Evolutionary conservation across 1,140 invertebrate species (phyloP).

Genomic region (Zaprionus africanus): DNA sequence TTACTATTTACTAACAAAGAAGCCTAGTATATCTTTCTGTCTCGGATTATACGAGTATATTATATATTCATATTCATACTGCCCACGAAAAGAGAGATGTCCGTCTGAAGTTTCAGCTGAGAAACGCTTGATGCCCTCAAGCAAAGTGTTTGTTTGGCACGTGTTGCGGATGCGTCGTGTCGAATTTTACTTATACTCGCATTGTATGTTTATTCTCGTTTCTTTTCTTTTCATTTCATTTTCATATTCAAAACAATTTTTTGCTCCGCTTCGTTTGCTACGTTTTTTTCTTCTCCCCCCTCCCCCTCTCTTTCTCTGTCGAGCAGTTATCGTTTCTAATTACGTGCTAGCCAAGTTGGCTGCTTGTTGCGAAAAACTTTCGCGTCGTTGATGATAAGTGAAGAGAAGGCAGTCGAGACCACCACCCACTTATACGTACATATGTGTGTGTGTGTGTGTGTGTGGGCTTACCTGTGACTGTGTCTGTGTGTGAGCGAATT

Average conservation of each 20-base stretch:
- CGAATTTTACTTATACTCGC: conserved; percentile 9
- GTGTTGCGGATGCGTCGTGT: conserved; percentile 31
- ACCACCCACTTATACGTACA: conserved; percentile 27
- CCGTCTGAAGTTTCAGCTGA: conserved; percentile 17
- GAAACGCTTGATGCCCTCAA: neutral
- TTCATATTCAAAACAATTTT: conserved; percentile 6
- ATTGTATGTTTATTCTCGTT: conserved; percentile 2
- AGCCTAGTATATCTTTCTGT: neutral
- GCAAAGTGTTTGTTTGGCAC: conserved; percentile 31
- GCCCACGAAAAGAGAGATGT: neutral
- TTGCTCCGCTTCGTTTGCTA: conserved; percentile 4
- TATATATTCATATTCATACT: no score
- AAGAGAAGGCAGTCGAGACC: conserved; percentile 6
- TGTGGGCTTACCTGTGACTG: neutral
- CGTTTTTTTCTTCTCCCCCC: neutral
- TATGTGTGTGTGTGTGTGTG: neutral
- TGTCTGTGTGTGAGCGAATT: neutral
- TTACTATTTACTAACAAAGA: neutral
- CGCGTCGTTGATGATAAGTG: conserved; percentile 31
- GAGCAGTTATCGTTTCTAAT: conserved; percentile 43
- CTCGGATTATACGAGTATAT: neutral
- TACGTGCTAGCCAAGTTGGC: conserved; percentile 39
- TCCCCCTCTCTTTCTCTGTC: neutral
- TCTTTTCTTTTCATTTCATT: conserved; percentile 1
- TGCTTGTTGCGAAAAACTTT: conserved; percentile 38